Base-by-base conservation (phyloP, 2,113 vertebrate species). In the Heloderma charlesbogerti region DNA sequence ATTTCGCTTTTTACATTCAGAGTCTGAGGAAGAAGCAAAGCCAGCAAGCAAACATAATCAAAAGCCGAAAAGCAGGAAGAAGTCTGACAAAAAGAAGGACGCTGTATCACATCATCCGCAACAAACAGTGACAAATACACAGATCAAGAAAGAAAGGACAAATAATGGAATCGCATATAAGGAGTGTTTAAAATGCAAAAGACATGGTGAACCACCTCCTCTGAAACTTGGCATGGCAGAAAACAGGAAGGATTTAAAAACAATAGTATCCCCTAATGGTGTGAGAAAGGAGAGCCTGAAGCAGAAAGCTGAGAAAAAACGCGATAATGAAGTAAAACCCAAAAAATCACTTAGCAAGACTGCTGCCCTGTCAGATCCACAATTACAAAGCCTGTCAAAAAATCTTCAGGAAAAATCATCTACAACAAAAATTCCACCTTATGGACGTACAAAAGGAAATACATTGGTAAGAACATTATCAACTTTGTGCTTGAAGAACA, bases 401-500 rank as follows among this genome's bases (percentile, higher is more conserved):
- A 74, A 12, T 34, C 80, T 93, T 66, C 48, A 78, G 81, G 91
- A 92, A 93, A 95, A 92, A 63, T 92, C 86, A n/a, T 54, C 27
- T 9, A 18, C 84, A 48, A 92, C 37, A 69, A 72, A 86, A 8
- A 71, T 94, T 85, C 90, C 85, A 79, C 48, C 88, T 95, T 92
- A 95, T 10, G 95, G 89, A 22, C 60, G 45, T 80, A 84, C 93
- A 80, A 95, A 96, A 92, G 91, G 20, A 94, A 95, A 94, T 84
- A 72, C 86, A 67, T 93, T 90, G 72, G 94, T 96, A 96, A 94
- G 77, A 71, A 92, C 93, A 60, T 94, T 89, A 89, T 88, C 60
- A 66, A 72, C 37, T 90, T 92, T 67, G 57, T 86, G 54, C 10
- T 4, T 94, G 54, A 57, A 45, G 67, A 87, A 91, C 80, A 37